A percentile compares a stretch with the other conserved stretches of the same genome.
These are phyloP conservation scores for Scaptomyza caliginosa DNA, from an alignment of 2,888 invertebrate genomes.

Conservation along the genomic window DNA sequence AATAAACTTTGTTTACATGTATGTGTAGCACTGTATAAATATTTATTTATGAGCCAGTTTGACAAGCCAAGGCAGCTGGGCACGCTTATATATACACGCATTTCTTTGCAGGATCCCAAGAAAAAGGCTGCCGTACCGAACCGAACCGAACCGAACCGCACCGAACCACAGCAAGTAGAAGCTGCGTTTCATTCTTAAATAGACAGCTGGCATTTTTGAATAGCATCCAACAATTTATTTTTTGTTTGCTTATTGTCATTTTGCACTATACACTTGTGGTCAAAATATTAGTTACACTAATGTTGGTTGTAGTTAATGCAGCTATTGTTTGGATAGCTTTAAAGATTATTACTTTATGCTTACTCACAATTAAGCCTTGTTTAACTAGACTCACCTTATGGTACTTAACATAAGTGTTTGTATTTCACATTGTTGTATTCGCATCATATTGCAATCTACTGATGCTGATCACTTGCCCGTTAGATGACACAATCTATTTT, in stretches of 20 bases:
- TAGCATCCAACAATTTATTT: conserved; percentile 45
- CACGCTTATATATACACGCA: conserved; percentile 60
- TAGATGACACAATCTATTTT: conserved; percentile 71
- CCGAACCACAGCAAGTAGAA: conserved; percentile 1
- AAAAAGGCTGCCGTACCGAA: not conserved
- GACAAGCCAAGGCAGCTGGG: conserved; percentile 77
- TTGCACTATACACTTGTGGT: not conserved
- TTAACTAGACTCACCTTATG: not conserved
- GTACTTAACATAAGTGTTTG: not conserved
- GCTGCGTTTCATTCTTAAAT: conserved; percentile 45
- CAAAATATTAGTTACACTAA: not conserved
- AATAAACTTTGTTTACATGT: conserved; percentile 35
- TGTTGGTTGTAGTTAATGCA: no score
- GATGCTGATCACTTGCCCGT: conserved; percentile 54
- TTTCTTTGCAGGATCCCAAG: conserved; percentile 15
- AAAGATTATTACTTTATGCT: not conserved
- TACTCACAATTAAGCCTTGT: no score
- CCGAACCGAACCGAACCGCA: not conserved
- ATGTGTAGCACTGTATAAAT: not conserved
- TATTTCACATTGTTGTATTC: not conserved
- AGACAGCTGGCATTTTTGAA: conserved; percentile 53
- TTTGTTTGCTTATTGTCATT: conserved; percentile 8
- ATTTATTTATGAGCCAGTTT: conserved; percentile 28
- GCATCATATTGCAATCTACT: conserved; percentile 40
- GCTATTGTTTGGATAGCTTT: not conserved